Base-by-base conservation (phyloP, 2,888 invertebrate genomes). In the Ametastegia equiseti region DNA sequence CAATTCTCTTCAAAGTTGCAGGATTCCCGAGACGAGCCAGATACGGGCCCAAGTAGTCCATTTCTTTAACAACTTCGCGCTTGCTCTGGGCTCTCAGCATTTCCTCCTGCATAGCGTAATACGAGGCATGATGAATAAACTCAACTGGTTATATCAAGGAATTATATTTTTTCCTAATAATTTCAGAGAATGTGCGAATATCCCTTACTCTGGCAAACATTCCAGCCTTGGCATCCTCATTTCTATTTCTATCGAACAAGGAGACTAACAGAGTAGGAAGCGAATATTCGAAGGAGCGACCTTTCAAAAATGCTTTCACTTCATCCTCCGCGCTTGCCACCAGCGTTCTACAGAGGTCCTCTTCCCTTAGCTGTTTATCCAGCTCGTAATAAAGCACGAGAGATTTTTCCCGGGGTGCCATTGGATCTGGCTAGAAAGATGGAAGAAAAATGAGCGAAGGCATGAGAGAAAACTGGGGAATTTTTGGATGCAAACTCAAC, bases 31-130 rank as follows among this genome's bases (percentile, higher is more conserved):
- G 91, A 36, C 94, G 92, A 1, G 94, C 94, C 19, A 95, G 87
- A 88, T 95, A 95, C 0, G 95, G 95, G 4, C 94, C 93, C 30
- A 96, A 89, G 50, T 94, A 95, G 86, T 96, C 94, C 15, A 94
- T 92, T 77, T 94, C 94, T 0, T 93, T 93, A 86, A 94, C 94
- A n/a, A 94, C 93, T 87, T 95, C 95, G 13, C 94, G 93, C 83
- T 94, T 93, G 60, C 93, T 93, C 23, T 93, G 90, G 86, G 93
- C 93, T 0, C 92, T 93, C 84, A 92, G 92, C 87, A 91, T 90
- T 82, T 92, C 86, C 91, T 94, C 94, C 93, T 94, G 83, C 23
- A 86, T 82, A 71, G 84, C 83, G n/a, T n/a, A n/a, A n/a, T n/a
- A n/a, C n/a, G n/a, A n/a, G n/a, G n/a, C n/a, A n/a, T n/a, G n/a